Evolutionary conservation across 2,888 invertebrate genomes (phyloP), one percentile per base, ranked within the genome.

Genomic region (Aleiodes leptofemur): DNA sequence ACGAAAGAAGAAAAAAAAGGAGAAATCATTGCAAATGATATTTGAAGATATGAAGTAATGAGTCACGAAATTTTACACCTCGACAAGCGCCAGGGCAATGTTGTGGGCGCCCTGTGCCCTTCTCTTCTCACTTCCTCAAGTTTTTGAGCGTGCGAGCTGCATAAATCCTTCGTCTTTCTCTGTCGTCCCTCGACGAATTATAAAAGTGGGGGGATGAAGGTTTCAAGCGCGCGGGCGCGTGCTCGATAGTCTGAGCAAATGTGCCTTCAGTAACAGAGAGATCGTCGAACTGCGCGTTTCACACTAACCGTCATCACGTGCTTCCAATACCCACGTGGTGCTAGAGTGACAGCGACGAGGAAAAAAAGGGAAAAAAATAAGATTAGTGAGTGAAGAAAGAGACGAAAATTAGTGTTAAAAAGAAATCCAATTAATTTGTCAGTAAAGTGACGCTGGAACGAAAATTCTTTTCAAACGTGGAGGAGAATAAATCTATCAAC

Each of bases 401-500:
- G n/a, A 34, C n/a, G n/a, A 8, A 14, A 51, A 50, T 68, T 51
- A 51, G 31, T 68, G 50, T n/a, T 68, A 48, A 8, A 23, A 43
- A 11, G 16, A 14, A 16, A 13, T 53, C 16, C 5, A 8, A n/a
- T 51, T 31, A 31, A 23, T 68, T 68, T 7, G 11, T 7, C 51
- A 29, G 51, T 51, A 68, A 51, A 68, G 68, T 68, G 68, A 68
- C 4, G 51, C 51, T 68, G 7, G 31, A 68, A 64, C 48, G 43
- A 23, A 4, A n/a, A 9, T 29, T 68, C 13, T 31, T 68, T 9
- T 23, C n/a, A 50, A 68, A 74, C 50, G 48, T 71, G 55, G 74
- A 66, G 48, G 34, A 74, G 11, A 50, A 8, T 81, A 85, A 82
- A 83, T 82, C 86, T 86, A 86, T 86, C 89, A 89, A 87, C 87